Evolutionary conservation across 2,888 invertebrate species (phyloP), one percentile per base, ranked within the genome.

Genomic region (Lacanobia oleracea): DNA sequence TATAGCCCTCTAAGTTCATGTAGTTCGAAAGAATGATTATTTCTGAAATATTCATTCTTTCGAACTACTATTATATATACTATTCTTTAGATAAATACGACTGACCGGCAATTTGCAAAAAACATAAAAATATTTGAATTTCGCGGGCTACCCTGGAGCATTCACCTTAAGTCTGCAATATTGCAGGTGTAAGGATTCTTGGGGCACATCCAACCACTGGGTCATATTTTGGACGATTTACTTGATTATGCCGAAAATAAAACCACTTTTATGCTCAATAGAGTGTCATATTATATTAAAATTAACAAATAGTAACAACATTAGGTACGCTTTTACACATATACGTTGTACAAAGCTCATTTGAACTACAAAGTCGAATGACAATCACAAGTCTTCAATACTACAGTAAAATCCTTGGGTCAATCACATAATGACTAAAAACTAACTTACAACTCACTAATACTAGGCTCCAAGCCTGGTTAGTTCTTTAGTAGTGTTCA

Each of bases 261-360:
- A 83, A 79, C 45, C 9, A 48, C 37, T 37, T 43, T 18, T 5
- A 67, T 70, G 81, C 90, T 91, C 91, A 91, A 92, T 87, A 92
- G 88, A 92, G 88, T 81, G 56, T 73, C 86, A 86, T 84, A 86
- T 90, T 91, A 89, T 89, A 88, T 87, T 86, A 86, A 86, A 88
- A 78, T 80, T 87, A 88, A 87, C 85, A 89, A 89, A 85, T 76
- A 86, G 82, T 83, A 88, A 85, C 84, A 89, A 88, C 75, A 82
- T 77, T 75, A 79, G 84, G 86, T 88, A 88, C 84, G 86, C 87
- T 84, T 87, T 82, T 81, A 88, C 83, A 87, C 77, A 83, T 82
- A 86, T 83, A 86, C 88, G 89, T 83, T 87, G 86, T 87, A 89
- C 68, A 89, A 89, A 75, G 81, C 77, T 82, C 77, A 79, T 86